phyloP scores from a whole-genome alignment of 2,888 invertebrate genomes.

The Nyleta sp. region DNA sequence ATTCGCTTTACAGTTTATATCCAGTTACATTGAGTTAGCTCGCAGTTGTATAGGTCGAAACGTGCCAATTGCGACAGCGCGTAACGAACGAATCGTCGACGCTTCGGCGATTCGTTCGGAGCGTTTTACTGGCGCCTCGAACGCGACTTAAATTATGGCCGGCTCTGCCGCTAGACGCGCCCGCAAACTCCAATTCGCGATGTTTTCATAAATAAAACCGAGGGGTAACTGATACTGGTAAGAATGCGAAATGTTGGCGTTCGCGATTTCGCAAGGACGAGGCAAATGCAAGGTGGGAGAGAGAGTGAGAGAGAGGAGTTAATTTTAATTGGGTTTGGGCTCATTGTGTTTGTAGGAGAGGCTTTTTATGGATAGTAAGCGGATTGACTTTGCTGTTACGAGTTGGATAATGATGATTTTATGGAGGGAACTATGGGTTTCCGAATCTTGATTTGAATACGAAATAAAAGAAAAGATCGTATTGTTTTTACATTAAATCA shows the following conservation, averaged over 20 bases:
- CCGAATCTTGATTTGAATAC: too few relatives aligned
- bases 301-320: too few relatives aligned
- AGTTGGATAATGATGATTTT: neutral
- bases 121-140: constrained; percentile 60
- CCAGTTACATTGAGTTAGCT: constrained; percentile 63
- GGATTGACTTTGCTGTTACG: neutral
- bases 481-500: too few relatives aligned
- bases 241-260: constrained; percentile 31
- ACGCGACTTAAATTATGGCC: constrained; percentile 58
- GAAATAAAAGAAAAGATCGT: too few relatives aligned
- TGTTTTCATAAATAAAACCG: constrained; percentile 50
- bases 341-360: neutral
- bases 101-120: constrained; percentile 56
- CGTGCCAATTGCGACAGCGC: constrained; percentile 64
- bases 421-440: neutral
- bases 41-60: constrained; percentile 60
- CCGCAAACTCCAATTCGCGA: constrained; percentile 34
- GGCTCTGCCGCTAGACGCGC: constrained; percentile 33
- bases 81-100: constrained; percentile 63
- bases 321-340: constrained; percentile 21
- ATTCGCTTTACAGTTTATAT: constrained; percentile 64
- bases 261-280: constrained; percentile 3
- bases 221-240: constrained; percentile 40
- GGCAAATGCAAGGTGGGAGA: too few relatives aligned
- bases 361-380: too few relatives aligned